These are phyloP conservation scores for Drosophila nigromelanica DNA, from an alignment of 1,140 invertebrate genomes.

Conservation along the genomic window DNA sequence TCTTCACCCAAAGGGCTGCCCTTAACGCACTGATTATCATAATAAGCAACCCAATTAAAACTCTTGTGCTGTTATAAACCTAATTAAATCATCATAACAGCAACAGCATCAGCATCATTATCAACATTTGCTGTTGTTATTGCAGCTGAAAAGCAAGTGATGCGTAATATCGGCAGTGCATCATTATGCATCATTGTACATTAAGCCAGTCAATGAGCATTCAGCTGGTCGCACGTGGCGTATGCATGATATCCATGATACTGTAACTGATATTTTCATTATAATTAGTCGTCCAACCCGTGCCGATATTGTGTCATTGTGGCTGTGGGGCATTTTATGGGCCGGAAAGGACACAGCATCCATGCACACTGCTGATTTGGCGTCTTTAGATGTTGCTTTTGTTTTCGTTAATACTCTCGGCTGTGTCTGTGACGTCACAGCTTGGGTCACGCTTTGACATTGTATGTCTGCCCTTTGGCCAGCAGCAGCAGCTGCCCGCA, in stretches of 20 bases:
- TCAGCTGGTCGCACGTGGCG: slow-evolving; percentile 35
- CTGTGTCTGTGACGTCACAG: slow-evolving; percentile 51
- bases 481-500: slow-evolving; percentile 25
- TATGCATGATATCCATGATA: slow-evolving; percentile 56
- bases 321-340: slow-evolving; percentile 31
- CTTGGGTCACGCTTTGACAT: slow-evolving; percentile 34
- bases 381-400: slow-evolving; percentile 3
- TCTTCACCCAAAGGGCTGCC: not conserved
- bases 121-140: slow-evolving; percentile 9
- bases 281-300: slow-evolving; percentile 45
- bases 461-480: slow-evolving; percentile 59
- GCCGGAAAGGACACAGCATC: slow-evolving; percentile 35
- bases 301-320: not conserved
- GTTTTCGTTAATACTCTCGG: not conserved
- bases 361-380: slow-evolving; percentile 9
- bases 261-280: slow-evolving; percentile 34
- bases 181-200: slow-evolving; percentile 49
- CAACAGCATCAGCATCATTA: slow-evolving; percentile 32
- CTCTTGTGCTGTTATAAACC: slow-evolving; percentile 67
- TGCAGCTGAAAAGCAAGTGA: slow-evolving; percentile 32
- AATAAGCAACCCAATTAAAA: slow-evolving; percentile 76
- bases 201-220: slow-evolving; percentile 5
- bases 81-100: slow-evolving; percentile 53
- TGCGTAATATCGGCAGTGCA: slow-evolving; percentile 56
- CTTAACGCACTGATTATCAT: slow-evolving; percentile 59